These are phyloP conservation scores for Pogonophryne albipinna DNA, from an alignment of 2,797 vertebrate species.

Conservation along the genomic window DNA sequence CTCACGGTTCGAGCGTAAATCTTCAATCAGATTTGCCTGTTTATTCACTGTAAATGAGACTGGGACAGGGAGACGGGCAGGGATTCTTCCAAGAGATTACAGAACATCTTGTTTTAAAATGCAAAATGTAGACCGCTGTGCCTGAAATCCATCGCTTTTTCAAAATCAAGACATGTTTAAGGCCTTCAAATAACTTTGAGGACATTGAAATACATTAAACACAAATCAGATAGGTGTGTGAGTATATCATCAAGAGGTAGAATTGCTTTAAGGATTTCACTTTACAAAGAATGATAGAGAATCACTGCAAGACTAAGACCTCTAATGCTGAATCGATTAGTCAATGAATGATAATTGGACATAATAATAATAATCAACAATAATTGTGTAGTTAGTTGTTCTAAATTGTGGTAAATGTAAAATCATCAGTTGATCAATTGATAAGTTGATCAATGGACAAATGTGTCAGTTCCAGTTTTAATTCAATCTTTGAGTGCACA, in stretches of 20 bases:
- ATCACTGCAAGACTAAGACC: background rate
- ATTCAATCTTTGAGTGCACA: background rate
- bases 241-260: background rate
- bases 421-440: background rate
- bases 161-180: conserved; percentile 5
- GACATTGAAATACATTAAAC: background rate
- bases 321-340: background rate
- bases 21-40: conserved; percentile 60
- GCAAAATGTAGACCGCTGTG: conserved; percentile 13
- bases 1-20: conserved; percentile 49
- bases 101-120: conserved; percentile 39
- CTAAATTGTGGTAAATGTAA: background rate
- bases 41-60: conserved; percentile 65
- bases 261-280: background rate
- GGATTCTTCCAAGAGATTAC: conserved; percentile 38
- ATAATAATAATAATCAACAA: background rate
- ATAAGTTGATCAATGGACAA: background rate
- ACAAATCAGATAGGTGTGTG: background rate
- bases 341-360: background rate
- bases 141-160: conserved; percentile 11
- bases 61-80: conserved; percentile 30
- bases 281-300: background rate
- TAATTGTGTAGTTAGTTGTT: too few relatives aligned
- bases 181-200: background rate
- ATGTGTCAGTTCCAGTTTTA: background rate